Conservation (phyloP, 1,140 invertebrate genomes). For the Acromyrmex heyeri region DNA sequence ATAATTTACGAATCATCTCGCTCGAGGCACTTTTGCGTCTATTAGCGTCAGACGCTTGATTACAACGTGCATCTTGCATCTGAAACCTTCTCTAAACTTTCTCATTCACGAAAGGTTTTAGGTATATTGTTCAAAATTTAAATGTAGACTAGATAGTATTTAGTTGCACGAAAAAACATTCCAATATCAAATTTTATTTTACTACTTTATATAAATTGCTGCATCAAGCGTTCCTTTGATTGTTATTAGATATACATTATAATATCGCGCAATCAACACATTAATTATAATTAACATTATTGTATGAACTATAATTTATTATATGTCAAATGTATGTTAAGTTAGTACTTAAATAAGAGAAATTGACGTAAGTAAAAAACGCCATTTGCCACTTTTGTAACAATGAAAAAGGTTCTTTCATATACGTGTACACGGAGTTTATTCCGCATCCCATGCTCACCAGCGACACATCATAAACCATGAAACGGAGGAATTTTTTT, state of each 20-base stretch:
- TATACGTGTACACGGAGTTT: neutral
- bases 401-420: slow-evolving; percentile 12
- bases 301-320: neutral
- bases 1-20: slow-evolving; percentile 54
- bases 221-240: neutral
- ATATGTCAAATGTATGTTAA: neutral
- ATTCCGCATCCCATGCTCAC: slow-evolving; percentile 9
- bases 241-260: neutral
- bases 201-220: neutral
- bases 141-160: neutral
- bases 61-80: slow-evolving; percentile 19
- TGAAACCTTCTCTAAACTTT: slow-evolving; percentile 23
- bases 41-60: slow-evolving; percentile 33
- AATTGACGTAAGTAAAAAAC: neutral
- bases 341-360: neutral
- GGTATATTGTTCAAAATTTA: neutral
- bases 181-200: neutral
- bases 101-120: neutral
- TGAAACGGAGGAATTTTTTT: slow-evolving; percentile 31
- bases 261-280: neutral
- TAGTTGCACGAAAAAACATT: neutral
- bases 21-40: slow-evolving; percentile 16
- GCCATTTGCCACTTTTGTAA: slow-evolving; percentile 16
- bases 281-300: neutral
- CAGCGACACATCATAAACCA: slow-evolving; percentile 36